Evolutionary conservation across 2,113 vertebrate genomes (phyloP).

Genomic region (Myxocyprinus asiaticus): DNA sequence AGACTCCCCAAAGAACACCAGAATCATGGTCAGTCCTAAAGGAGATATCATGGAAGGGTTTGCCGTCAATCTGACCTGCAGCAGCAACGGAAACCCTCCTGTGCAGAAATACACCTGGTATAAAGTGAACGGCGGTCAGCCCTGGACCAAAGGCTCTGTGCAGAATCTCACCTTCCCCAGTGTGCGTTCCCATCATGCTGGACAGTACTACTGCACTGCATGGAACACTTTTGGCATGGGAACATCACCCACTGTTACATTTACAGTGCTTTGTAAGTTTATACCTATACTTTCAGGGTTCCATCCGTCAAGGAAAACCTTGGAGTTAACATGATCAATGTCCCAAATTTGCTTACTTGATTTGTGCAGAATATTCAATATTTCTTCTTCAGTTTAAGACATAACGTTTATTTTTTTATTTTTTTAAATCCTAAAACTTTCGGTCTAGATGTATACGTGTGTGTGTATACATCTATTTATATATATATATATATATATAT

Average conservation of each 20-base stretch:
- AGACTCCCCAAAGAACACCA: conserved; percentile 75
- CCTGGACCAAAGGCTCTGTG: conserved; percentile 61
- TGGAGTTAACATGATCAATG: no score
- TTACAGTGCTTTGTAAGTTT: conserved; percentile 76
- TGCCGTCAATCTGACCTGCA: conserved; percentile 70
- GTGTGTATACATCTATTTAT: no score
- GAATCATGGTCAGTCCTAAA: conserved; percentile 63
- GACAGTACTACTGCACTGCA: conserved; percentile 75
- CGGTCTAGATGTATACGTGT: no score
- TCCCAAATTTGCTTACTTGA: no score
- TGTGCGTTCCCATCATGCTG: conserved; percentile 67
- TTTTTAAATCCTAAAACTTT: no score
- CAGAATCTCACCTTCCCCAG: conserved; percentile 69
- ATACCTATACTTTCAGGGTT: no score
- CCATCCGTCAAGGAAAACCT: no score
- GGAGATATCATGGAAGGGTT: conserved; percentile 74
- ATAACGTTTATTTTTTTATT: no score
- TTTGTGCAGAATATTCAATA: no score
- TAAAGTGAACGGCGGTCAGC: conserved; percentile 65
- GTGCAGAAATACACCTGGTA: conserved; percentile 71
- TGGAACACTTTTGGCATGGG: conserved; percentile 70
- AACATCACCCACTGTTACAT: conserved; percentile 59
- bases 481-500: no score
- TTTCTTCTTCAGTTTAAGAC: no score
- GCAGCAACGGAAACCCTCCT: conserved; percentile 66